phyloP scores from a whole-genome alignment of 2,113 vertebrate genomes.

The Strigops habroptila region DNA sequence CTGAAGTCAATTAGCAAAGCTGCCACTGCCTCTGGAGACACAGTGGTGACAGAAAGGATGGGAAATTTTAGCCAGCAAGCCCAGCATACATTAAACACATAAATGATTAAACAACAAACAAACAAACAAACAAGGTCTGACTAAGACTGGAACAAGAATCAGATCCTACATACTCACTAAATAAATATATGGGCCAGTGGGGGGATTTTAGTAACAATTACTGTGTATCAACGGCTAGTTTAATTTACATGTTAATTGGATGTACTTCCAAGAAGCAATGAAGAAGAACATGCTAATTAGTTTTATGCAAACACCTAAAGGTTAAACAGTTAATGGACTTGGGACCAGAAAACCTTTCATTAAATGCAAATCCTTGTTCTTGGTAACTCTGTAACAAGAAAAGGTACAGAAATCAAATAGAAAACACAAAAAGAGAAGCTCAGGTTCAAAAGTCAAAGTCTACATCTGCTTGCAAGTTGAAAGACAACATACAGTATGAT shows the following conservation, averaged over 20 bases:
- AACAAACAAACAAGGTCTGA: neutral
- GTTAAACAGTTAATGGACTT: slow-evolving; percentile 54
- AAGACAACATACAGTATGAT: neutral
- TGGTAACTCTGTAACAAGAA: neutral
- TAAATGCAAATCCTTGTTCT: slow-evolving; percentile 26
- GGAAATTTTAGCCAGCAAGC: neutral
- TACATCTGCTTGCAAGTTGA: neutral
- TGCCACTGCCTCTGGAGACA: neutral
- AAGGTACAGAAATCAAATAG: slow-evolving; percentile 14
- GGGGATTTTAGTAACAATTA: slow-evolving; percentile 11
- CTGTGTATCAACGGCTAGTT: slow-evolving; percentile 26
- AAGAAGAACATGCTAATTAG: slow-evolving; percentile 57
- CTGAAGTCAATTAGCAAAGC: slow-evolving; percentile 21
- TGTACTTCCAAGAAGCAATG: slow-evolving; percentile 28
- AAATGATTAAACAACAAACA: neutral
- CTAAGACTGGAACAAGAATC: neutral
- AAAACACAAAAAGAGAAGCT: neutral
- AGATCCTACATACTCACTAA: neutral
- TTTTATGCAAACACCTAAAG: slow-evolving; percentile 57
- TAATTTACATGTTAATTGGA: slow-evolving; percentile 65
- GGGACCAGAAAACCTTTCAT: slow-evolving; percentile 41
- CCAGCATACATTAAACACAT: neutral
- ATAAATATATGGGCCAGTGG: neutral
- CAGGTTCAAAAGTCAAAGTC: slow-evolving; percentile 12
- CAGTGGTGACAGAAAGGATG: neutral